phyloP scores from a whole-genome alignment of 2,888 invertebrate species.

The Nasonovia ribisnigri region DNA sequence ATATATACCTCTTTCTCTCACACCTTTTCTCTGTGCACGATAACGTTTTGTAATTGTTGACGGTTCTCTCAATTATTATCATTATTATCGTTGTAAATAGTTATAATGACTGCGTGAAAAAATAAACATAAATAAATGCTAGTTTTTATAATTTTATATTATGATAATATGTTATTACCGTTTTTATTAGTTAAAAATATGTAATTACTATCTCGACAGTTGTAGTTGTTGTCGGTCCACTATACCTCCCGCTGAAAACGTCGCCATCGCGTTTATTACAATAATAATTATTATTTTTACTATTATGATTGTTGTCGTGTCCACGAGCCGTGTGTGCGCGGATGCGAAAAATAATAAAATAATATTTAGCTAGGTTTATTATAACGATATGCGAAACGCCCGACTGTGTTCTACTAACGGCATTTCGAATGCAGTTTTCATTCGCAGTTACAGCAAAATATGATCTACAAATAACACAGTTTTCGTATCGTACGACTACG shows the following conservation, averaged over 20 bases:
- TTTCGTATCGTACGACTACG: neutral
- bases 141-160: conserved; percentile 13
- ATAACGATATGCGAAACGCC: neutral
- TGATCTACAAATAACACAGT: neutral
- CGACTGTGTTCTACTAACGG: neutral
- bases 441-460: neutral
- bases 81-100: conserved; percentile 31
- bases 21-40: conserved; percentile 22
- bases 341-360: conserved; percentile 22
- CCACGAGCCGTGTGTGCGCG: neutral
- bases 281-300: neutral
- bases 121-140: neutral
- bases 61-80: conserved; percentile 41
- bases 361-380: neutral
- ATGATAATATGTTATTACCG: conserved; percentile 20
- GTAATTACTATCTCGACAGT: conserved; percentile 33
- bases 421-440: neutral
- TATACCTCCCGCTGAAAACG: neutral
- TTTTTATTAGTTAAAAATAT: conserved; percentile 48
- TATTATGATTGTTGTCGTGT: neutral
- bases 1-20: conserved; percentile 33
- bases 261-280: neutral
- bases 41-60: conserved; percentile 54
- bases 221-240: conserved; percentile 1
- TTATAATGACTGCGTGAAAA: conserved; percentile 45